A percentile compares a stretch with the other conserved stretches of the same genome.
These are phyloP conservation scores for Drosophila picticornis DNA, from an alignment of 2,888 invertebrate genomes.

Conservation along the genomic window DNA sequence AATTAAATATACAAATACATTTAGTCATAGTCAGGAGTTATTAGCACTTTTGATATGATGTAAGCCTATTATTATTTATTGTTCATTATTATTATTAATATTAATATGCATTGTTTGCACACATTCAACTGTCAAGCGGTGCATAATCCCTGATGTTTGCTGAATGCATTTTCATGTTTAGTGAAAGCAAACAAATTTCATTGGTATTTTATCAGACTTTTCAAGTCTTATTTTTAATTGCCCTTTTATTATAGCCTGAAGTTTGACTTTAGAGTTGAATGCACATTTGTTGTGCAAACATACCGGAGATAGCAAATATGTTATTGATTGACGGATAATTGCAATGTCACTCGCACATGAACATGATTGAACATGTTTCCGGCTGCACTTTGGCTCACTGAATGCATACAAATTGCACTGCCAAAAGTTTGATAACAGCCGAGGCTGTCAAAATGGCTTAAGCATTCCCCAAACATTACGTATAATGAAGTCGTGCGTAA, in stretches of 20 bases:
- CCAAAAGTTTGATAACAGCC: background rate
- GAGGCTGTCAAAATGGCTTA: background rate
- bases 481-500: conserved; percentile 24
- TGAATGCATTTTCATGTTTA: too few species aligned
- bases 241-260: background rate
- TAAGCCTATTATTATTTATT: too few species aligned
- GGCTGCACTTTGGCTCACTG: conserved; percentile 17
- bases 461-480: conserved; percentile 4
- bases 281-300: background rate
- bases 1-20: background rate
- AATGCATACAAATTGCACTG: conserved; percentile 8
- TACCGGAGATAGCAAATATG: background rate
- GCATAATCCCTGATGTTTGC: background rate
- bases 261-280: background rate
- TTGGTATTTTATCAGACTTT: too few species aligned
- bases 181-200: background rate
- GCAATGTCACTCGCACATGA: conserved; percentile 53
- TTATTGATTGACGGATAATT: conserved; percentile 23
- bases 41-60: background rate
- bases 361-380: conserved; percentile 58
- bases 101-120: background rate
- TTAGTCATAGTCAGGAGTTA: background rate
- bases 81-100: too few species aligned
- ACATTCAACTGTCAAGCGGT: background rate
- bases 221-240: background rate